A percentile compares a stretch with the other conserved stretches of the same genome.
Evolutionary conservation across 2,888 invertebrate genomes (phyloP).

Genomic region (Napeogenes sylphis): DNA sequence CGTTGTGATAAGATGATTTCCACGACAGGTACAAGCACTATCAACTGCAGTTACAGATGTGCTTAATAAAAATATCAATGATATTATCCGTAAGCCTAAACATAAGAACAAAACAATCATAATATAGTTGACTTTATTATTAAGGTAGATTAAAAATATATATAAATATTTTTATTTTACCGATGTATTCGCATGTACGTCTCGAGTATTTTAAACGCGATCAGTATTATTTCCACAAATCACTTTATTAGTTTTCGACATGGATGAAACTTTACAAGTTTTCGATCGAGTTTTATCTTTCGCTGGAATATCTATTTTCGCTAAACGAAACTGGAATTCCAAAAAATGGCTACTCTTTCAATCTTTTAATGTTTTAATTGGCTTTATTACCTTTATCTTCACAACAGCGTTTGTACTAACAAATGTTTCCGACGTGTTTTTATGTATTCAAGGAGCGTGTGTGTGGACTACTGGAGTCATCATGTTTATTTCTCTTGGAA

Average conservation of each 20-base stretch:
- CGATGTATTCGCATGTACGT: not conserved
- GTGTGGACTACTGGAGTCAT: conserved; percentile 66
- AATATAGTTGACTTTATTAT: too few relatives aligned
- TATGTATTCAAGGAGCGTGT: conserved; percentile 64
- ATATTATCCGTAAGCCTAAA: too few relatives aligned
- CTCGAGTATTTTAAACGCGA: conserved; percentile 31
- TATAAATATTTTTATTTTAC: not conserved
- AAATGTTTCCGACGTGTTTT: conserved; percentile 43
- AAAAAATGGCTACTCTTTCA: conserved; percentile 52
- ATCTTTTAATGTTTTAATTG: conserved; percentile 53
- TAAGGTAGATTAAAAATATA: too few relatives aligned
- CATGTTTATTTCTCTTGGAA: conserved; percentile 56
- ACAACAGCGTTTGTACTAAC: conserved; percentile 53
- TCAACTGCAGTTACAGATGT: too few relatives aligned
- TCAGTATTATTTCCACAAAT: conserved; percentile 32
- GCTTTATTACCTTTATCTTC: conserved; percentile 52
- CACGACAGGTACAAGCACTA: conserved; percentile 42
- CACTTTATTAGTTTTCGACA: conserved; percentile 36
- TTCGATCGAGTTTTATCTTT: conserved; percentile 56
- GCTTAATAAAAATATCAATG: too few relatives aligned
- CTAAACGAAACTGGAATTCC: conserved; percentile 49
- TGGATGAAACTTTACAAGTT: conserved; percentile 53
- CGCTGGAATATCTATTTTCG: conserved; percentile 57
- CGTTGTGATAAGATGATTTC: conserved; percentile 44
- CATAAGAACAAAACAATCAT: too few relatives aligned